Conservation (phyloP, 1,140 invertebrate genomes). For the Sitophilus oryzae region DNA sequence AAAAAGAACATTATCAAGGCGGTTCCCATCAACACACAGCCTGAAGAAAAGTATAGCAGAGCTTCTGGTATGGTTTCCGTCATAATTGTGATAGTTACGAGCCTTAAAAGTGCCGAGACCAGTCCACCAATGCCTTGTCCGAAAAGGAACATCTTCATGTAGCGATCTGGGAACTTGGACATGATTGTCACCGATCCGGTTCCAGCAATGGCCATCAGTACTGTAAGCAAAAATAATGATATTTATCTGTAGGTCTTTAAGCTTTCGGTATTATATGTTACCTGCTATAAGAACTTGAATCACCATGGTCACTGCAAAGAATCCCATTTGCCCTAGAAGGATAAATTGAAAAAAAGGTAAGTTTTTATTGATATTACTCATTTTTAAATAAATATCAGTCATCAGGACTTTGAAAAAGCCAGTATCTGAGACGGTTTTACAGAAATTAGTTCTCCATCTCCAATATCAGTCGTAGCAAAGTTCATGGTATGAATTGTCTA, state of each 20-base stretch:
- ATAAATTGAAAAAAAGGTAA: not conserved
- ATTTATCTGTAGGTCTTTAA: not conserved
- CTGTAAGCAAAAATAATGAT: not conserved
- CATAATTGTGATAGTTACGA: not conserved
- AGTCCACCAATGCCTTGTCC: not conserved
- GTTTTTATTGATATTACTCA: no score
- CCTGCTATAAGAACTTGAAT: constrained; percentile 13
- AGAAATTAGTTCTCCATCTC: no score
- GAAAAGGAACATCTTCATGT: constrained; percentile 2
- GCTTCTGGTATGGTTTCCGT: not conserved
- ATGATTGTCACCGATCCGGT: constrained; percentile 4
- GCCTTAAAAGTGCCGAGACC: constrained; percentile 1
- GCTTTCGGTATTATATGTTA: not conserved
- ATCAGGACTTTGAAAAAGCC: no score
- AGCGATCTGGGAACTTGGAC: constrained; percentile 3
- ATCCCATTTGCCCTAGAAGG: constrained; percentile 12
- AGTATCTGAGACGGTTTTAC: no score
- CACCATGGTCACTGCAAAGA: constrained; percentile 14
- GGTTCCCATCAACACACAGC: not conserved
- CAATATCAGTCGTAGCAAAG: no score
- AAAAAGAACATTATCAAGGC: not conserved
- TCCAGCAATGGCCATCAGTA: not conserved
- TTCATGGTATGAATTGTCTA: no score
- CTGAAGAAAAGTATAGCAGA: not conserved
- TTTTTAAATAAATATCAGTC: no score